Evolutionary conservation across 2,113 vertebrate species (phyloP), one percentile per base, ranked within the genome.

Genomic region (Cebidichthys violaceus): DNA sequence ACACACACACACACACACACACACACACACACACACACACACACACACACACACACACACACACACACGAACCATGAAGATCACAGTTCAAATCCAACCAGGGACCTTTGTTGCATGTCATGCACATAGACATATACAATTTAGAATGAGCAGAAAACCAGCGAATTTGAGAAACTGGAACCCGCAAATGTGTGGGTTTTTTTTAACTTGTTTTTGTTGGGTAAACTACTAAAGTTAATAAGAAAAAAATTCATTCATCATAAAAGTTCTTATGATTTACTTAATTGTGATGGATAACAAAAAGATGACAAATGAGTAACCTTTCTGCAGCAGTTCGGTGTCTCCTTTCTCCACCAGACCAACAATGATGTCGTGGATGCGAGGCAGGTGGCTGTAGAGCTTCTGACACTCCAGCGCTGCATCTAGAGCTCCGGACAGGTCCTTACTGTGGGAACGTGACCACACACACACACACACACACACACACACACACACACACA

Each of bases 271-370:
- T 10, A 35, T 39, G 9, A 43, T 77, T 22, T 22, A 29, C 15
- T 33, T 9, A 20, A 39, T 52, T 24, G 18, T 61, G 2, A 55
- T 6, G 33, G 18, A 54, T 43, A 6, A 47, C 45, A 47, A 47
- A 17, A 17, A 47, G n/a, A 57, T 7, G 24, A 33, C 2, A 27
- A 29, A 54, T 57, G 18, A 24, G 50, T 84, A 69, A 99, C 98
- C 97, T 97, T 97, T 98, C 64, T 98, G 96, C 73, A 99, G 95
- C 22, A 96, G 92, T 18, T 97, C 96, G 0, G 96, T 95, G 20
- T 98, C 95, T 83, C 96, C 97, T 83, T 96, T 97, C 86, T 99
- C 95, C 93, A 99, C 90, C 90, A 99, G 93, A 68, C 29, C 92
- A 22, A 96, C 96, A 43, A 96, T 90, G 92, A 99, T 43, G 83